Evolutionary conservation across 2,113 vertebrate species (phyloP), one percentile per base, ranked within the genome.

Genomic region (Chunga burmeisteri): DNA sequence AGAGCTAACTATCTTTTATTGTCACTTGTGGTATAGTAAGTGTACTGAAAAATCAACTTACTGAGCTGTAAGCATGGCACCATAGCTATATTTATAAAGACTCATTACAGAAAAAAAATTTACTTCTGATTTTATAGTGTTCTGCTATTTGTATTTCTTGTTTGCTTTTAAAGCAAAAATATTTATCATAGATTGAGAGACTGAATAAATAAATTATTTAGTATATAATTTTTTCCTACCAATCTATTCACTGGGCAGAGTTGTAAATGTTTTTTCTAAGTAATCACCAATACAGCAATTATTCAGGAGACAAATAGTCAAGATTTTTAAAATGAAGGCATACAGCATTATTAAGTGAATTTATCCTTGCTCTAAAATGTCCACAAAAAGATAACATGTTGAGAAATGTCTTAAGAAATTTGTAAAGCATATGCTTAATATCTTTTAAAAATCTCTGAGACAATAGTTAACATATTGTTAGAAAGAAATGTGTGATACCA

Each of bases 281-380:
- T 38, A 73, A 82, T 88, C 67, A 85, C 70, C 56, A 86, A 92
- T 93, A 70, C 7, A 90, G 19, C 29, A 83, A 89, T 90, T 91
- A 81, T 50, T 93, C 80, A 72, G 66, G 62, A 89, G 42, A 87
- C 17, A 72, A 73, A 77, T n/a, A 59, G 38, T n/a, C 42, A 85
- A 79, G 42, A 81, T 52, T 80, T 81, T 93, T 36, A 13, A 92
- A 92, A 91, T 56, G 11, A 84, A 82, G 62, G n/a, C 30, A 70
- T 9, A 61, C 9, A 68, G 26, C 65, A n/a, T 50, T 92, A 94
- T 94, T 81, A 92, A 94, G 36, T 78, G 29, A 95, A 91, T 95
- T 92, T 90, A 88, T 90, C 22, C 61, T 88, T 77, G 68, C 16
- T 36, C 36, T 67, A 67, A 95, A 91, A 89, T 27, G 13, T 85